Percentiles rank a stretch among this genome's conserved stretches.
These are phyloP conservation scores for Aurelia aurita complex sp. Pacific DNA, from an alignment of 30 jellyfish, hydroid and myxozoan genomes.

Conservation along the genomic window DNA sequence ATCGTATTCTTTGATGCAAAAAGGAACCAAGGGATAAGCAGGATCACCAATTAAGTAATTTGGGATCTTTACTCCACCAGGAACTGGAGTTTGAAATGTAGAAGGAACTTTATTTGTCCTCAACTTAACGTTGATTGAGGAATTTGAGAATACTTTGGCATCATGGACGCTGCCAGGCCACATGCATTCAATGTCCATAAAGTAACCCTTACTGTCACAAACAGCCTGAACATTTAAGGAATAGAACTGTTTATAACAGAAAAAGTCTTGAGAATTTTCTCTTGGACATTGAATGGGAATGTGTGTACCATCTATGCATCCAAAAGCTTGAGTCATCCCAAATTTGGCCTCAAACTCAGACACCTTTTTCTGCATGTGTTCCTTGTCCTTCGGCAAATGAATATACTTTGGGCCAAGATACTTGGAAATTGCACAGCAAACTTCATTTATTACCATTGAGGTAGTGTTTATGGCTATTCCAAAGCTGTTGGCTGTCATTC, in stretches of 20 bases:
- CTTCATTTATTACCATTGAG: too few species aligned
- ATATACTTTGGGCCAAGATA: too few species aligned
- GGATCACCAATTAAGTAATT: too few species aligned
- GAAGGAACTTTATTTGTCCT: background rate
- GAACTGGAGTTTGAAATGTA: conserved; percentile 2
- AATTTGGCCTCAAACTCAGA: background rate
- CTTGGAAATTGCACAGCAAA: too few species aligned
- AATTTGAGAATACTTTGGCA: conserved; percentile 29
- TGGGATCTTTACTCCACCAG: conserved; percentile 5
- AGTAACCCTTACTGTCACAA: conserved; percentile 40
- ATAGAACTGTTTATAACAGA: conserved; percentile 41
- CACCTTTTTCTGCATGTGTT: too few species aligned
- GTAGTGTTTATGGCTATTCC: too few species aligned
- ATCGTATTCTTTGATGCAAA: too few species aligned
- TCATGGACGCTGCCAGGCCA: conserved; percentile 67
- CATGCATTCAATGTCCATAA: conserved; percentile 51
- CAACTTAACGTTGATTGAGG: conserved; percentile 10
- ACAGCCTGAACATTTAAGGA: conserved; percentile 58
- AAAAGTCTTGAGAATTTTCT: conserved; percentile 39
- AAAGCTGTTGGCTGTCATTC: too few species aligned
- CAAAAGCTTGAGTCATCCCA: conserved; percentile 46
- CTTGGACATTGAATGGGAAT: conserved; percentile 38
- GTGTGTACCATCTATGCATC: conserved; percentile 59
- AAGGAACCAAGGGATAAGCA: too few species aligned
- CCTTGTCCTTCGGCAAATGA: too few species aligned